Base-by-base conservation (phyloP, 2,113 vertebrate species). In the Nestor notabilis region DNA sequence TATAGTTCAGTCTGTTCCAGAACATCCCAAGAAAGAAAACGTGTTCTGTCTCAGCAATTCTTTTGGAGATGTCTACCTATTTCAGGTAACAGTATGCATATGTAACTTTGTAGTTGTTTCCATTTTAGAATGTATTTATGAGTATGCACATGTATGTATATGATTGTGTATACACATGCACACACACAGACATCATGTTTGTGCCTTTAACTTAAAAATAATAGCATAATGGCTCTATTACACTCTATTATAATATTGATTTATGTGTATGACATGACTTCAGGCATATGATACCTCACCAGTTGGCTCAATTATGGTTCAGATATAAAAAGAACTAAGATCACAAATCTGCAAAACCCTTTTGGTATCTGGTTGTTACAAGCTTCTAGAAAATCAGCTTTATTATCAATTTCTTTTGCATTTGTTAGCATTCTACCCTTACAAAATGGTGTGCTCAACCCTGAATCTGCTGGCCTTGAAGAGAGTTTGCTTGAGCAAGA, bases 21-120 rank as follows among this genome's bases (percentile, higher is more conserved):
- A 99, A 63, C 99, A 99, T 87, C 99, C 99, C 41, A 99, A 99
- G 97, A 99, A 99, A 93, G 99, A 99, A 95, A 99, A 99, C 2
- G 99, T 99, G 37, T 99, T 99, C 97, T 99, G 99, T 95, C 99
- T 99, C 89, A 99, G 99, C 98, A 99, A 99, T 96, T 98, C 98
- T 46, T 99, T 99, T 9, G 99, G 99, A 28, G 99, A 99, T 37
- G 99, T 99, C 94, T 99, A 99, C 97, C 98, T 99, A 52, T 99
- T 99, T 97, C 99, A 99, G 99, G 99, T 99, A 96, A 95, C 27
- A 60, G 53, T 7, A 70, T 52, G 35, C 25, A 58, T 84, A 41
- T 0, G 0, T 74, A 63, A 33, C 23, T 71, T 88, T 18, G 31
- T 86, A 13, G 6, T 58, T 83, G 7, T 86, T 94, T 89, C 43